Evolutionary conservation across 2,888 invertebrate species (phyloP).

Genomic region (Alitta virens): DNA sequence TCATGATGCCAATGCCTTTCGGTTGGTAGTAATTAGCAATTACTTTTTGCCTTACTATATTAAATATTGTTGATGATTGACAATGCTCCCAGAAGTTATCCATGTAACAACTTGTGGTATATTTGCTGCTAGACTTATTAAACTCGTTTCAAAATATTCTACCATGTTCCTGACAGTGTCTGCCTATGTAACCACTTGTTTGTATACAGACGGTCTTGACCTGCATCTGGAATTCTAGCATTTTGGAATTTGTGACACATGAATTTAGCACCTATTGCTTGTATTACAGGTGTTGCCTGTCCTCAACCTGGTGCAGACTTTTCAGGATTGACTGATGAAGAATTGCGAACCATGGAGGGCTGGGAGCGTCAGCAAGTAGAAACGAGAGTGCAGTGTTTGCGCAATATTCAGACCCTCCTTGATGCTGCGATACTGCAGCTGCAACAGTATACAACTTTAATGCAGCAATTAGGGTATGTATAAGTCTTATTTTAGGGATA

Average conservation of each 20-base stretch:
- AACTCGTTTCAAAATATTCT: neutral
- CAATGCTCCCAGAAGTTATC: too few species aligned
- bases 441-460: constrained; percentile 73
- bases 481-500: too few species aligned
- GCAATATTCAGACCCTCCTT: constrained; percentile 83
- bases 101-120: too few species aligned
- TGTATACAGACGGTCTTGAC: neutral
- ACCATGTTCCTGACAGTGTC: neutral
- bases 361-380: constrained; percentile 82
- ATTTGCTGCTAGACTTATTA: too few species aligned
- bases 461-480: constrained; percentile 19
- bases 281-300: constrained; percentile 12
- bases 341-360: constrained; percentile 85
- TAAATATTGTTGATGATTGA: too few species aligned
- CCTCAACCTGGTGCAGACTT: constrained; percentile 60
- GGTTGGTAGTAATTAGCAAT: too few species aligned
- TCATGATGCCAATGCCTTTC: constrained; percentile 27
- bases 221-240: neutral
- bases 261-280: neutral
- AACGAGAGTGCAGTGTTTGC: constrained; percentile 80
- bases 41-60: too few species aligned
- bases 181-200: neutral
- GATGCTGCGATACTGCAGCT: constrained; percentile 92
- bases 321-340: constrained; percentile 75
- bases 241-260: neutral